phyloP scores from a whole-genome alignment of 1,140 invertebrate genomes.

The Hyposmocoma kahamanoa region DNA sequence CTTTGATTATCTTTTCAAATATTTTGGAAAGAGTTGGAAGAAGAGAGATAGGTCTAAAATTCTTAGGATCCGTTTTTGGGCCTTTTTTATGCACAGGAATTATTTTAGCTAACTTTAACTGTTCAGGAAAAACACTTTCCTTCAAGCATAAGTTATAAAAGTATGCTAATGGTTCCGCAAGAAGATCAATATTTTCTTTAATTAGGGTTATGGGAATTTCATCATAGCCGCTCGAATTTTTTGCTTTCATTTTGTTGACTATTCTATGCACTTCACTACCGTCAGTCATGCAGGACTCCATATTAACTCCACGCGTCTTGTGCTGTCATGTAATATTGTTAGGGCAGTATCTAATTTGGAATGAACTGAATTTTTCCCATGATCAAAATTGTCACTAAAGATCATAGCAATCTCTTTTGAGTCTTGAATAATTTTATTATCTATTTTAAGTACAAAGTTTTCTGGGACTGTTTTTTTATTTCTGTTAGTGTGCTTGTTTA shows the following conservation, averaged over 20 bases:
- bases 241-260: constrained; percentile 2
- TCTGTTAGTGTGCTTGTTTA: constrained; percentile 10
- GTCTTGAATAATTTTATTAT: constrained; percentile 2
- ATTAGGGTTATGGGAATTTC: constrained; percentile 10
- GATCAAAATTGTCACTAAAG: background rate
- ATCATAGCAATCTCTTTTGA: background rate
- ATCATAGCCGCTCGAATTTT: constrained; percentile 12
- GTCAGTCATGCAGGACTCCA: background rate
- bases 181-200: constrained; percentile 13
- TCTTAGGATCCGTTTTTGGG: too few relatives aligned
- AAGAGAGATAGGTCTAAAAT: too few relatives aligned
- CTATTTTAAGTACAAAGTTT: constrained; percentile 5
- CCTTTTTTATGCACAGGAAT: constrained; percentile 14
- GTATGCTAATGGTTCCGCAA: constrained; percentile 9
- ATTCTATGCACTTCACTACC: constrained; percentile 2
- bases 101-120: constrained; percentile 15
- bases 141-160: constrained; percentile 13
- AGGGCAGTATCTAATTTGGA: background rate
- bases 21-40: constrained; percentile 13
- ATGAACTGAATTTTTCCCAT: too few relatives aligned
- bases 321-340: background rate
- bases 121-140: constrained; percentile 12
- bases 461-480: too few relatives aligned
- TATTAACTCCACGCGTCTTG: background rate
- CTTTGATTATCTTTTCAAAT: constrained; percentile 13